phyloP scores from a whole-genome alignment of 2,888 invertebrate species.

The Andrena fulva region DNA sequence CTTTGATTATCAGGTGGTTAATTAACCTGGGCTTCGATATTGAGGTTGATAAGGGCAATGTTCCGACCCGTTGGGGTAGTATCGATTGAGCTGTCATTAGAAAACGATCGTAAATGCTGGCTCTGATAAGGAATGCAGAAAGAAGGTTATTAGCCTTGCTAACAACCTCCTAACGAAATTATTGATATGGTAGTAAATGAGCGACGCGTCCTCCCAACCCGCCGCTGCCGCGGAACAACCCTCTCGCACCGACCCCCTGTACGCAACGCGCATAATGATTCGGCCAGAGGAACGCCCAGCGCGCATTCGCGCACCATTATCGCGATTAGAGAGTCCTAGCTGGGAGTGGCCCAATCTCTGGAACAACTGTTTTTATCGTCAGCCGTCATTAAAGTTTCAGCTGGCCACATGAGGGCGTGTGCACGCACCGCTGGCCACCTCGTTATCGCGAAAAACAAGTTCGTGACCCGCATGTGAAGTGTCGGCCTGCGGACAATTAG shows the following conservation, averaged over 20 bases:
- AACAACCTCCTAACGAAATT: constrained; percentile 38
- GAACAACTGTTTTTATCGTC: constrained; percentile 61
- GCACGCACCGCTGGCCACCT: constrained; percentile 37
- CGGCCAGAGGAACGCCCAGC: constrained; percentile 38
- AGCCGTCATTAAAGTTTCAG: constrained; percentile 54
- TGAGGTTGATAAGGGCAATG: neutral
- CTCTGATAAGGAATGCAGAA: neutral
- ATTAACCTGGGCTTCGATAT: neutral
- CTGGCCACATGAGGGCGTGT: constrained; percentile 9
- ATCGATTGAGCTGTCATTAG: no score
- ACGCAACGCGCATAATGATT: constrained; percentile 63
- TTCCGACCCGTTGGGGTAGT: neutral
- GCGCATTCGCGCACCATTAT: constrained; percentile 58
- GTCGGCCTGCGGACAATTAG: constrained; percentile 9
- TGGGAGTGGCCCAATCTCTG: constrained; percentile 39
- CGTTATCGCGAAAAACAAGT: constrained; percentile 52
- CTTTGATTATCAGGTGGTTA: neutral
- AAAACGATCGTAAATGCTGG: neutral
- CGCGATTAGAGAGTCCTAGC: constrained; percentile 40
- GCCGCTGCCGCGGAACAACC: constrained; percentile 26
- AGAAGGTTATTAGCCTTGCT: constrained; percentile 34
- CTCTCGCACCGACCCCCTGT: constrained; percentile 30
- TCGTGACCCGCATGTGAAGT: constrained; percentile 1
- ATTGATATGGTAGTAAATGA: constrained; percentile 46
- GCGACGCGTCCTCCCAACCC: neutral